Base-by-base conservation (phyloP, 1,140 invertebrate species). In the Drosophila busckii region DNA sequence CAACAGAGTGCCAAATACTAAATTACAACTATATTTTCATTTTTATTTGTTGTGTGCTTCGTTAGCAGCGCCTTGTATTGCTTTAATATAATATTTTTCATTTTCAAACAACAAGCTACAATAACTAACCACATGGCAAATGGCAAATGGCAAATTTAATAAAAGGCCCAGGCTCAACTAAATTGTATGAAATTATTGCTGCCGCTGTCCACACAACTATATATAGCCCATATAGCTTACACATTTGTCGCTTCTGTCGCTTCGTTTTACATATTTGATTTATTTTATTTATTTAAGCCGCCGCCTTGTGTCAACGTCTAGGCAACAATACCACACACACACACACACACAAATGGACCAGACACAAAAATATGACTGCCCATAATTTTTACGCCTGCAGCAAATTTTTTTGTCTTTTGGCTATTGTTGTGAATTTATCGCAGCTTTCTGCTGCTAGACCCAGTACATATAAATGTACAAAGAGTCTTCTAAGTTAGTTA, bases 191-290 rank as follows among this genome's bases (percentile, higher is more conserved):
- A 78, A 78, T 80, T 78, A 78, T 73, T 71, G 60, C 68, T 37
- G 63, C 35, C 35, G 20, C 17, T 42, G 38, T 12, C 15, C 29
- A 35, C 12, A 49, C 3, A 37, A 23, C 9, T 31, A 28, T 31
- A 32, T 4, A 8, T 25, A 19, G n/a, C n/a, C n/a, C 16, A 19
- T 38, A 4, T 38, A 32, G 25, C 28, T 15, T 28, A 63, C 37
- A 42, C 8, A 54, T 10, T 38, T 41, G 31, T 54, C 35, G n/a
- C 19, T 22, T 9, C 9, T 32, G 45, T 20, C 13, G 66, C 78
- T 66, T 78, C 73, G 73, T 82, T 80, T 80, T 80, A 82, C 73
- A 80, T 82, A 82, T 80, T 80, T 80, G 68, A 80, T 80, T 80
- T 80, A 80, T 80, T 82, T 80, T 80, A 82, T 80, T 82, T 80